phyloP scores from a whole-genome alignment of 1,140 invertebrate species.

The Acyrthosiphon pisum region DNA sequence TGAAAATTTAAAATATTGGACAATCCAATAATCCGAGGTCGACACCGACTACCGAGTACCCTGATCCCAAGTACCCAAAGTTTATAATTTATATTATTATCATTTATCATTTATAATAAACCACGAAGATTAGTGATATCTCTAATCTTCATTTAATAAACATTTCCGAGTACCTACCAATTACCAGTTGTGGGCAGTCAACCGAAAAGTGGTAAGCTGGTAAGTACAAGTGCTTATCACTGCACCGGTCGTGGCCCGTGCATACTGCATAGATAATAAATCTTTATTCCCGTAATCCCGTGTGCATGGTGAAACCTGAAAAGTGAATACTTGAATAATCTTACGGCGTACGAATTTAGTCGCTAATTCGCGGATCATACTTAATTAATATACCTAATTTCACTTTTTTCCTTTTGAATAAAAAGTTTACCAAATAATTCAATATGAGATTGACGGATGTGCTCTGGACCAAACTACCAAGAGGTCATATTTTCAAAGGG shows the following conservation, averaged over 20 bases:
- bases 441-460: slow-evolving; percentile 21
- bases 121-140: too few relatives aligned
- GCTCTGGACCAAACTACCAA: slow-evolving; percentile 29
- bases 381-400: background rate
- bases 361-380: background rate
- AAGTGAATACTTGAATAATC: too few relatives aligned
- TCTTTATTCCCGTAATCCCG: too few relatives aligned
- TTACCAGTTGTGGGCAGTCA: too few relatives aligned
- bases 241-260: too few relatives aligned
- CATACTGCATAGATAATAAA: too few relatives aligned
- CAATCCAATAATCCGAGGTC: background rate
- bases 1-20: background rate
- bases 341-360: too few relatives aligned
- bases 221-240: too few relatives aligned
- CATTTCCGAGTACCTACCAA: too few relatives aligned
- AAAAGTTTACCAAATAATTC: background rate
- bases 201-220: too few relatives aligned
- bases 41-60: background rate
- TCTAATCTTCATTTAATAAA: too few relatives aligned
- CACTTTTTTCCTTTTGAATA: background rate
- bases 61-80: background rate
- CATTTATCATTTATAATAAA: background rate
- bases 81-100: background rate
- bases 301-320: too few relatives aligned
- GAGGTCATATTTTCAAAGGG: slow-evolving; percentile 58